Evolutionary conservation across 2,113 vertebrate genomes (phyloP).

Genomic region (Phylloscopus trochiloides): DNA sequence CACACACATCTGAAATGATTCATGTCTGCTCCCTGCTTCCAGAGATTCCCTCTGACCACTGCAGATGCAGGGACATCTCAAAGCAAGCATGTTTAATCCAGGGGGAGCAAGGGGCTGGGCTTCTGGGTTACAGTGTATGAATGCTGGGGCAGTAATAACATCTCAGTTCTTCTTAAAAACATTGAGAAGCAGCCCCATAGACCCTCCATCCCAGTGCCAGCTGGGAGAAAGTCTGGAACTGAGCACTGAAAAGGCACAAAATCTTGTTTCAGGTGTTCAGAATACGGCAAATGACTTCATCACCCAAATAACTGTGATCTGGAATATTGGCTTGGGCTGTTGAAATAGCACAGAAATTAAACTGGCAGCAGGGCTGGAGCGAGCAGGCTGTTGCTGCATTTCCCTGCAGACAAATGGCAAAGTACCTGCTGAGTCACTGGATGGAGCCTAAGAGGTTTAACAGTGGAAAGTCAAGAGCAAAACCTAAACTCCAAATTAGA

Average conservation of each 20-base stretch:
- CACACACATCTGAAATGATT: not conserved
- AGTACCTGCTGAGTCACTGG: conserved; percentile 26
- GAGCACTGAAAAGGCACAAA: not conserved
- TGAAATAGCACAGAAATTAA: not conserved
- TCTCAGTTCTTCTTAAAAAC: not conserved
- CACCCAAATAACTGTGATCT: not conserved
- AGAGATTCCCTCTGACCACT: not conserved
- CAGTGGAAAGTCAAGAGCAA: not conserved
- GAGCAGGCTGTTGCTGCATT: not conserved
- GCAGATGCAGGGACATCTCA: not conserved
- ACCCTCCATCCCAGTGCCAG: not conserved
- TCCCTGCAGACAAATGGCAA: not conserved
- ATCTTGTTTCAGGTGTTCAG: not conserved
- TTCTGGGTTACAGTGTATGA: not conserved
- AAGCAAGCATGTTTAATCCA: rapidly evolving
- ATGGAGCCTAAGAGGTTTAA: not conserved
- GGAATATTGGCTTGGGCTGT: not conserved
- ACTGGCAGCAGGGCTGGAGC: not conserved
- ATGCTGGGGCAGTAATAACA: not conserved
- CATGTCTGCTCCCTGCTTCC: not conserved
- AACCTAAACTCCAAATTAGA: not conserved
- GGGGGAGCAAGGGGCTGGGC: not conserved
- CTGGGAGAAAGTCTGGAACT: not conserved
- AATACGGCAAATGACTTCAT: not conserved
- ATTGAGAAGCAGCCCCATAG: not conserved